Conservation (phyloP, 2,888 invertebrate species). For the Ormia ochracea region DNA sequence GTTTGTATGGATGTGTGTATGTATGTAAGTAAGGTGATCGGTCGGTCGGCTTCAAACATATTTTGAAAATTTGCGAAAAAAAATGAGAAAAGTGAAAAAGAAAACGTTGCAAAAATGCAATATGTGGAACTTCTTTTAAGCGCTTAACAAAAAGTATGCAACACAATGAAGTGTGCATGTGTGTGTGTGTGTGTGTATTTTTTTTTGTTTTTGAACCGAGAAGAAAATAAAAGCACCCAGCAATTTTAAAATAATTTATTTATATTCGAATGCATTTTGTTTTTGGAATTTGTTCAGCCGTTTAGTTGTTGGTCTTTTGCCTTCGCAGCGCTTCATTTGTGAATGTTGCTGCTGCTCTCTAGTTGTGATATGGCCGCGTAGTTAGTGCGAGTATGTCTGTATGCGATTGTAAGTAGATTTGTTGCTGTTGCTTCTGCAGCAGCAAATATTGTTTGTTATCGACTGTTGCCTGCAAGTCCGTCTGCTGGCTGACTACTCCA, state of each 20-base stretch:
- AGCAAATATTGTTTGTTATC: slow-evolving; percentile 22
- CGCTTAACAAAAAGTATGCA: slow-evolving; percentile 5
- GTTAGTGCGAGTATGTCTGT: neutral
- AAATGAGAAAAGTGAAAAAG: neutral
- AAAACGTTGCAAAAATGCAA: slow-evolving; percentile 2
- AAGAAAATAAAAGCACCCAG: neutral
- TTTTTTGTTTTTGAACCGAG: neutral
- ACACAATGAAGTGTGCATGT: slow-evolving; percentile 45
- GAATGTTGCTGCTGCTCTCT: slow-evolving; percentile 48
- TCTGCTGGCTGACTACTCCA: slow-evolving; percentile 28
- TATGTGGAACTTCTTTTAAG: slow-evolving; percentile 4
- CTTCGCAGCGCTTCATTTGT: slow-evolving; percentile 60
- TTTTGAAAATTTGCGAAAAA: neutral
- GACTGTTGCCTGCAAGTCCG: slow-evolving; percentile 18
- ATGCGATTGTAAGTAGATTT: slow-evolving; percentile 1
- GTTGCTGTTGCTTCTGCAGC: slow-evolving; percentile 53
- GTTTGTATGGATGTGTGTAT: too few species aligned
- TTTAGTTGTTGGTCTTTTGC: slow-evolving; percentile 13
- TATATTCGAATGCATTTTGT: slow-evolving; percentile 50
- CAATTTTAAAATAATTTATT: slow-evolving; percentile 56
- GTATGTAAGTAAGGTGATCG: slow-evolving; percentile 42
- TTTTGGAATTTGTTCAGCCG: slow-evolving; percentile 34
- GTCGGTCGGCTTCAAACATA: too few species aligned
- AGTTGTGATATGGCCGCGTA: neutral
- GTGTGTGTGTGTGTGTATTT: slow-evolving; percentile 24